Conservation (phyloP, 2,888 invertebrate species). For the Erebia ligea region DNA sequence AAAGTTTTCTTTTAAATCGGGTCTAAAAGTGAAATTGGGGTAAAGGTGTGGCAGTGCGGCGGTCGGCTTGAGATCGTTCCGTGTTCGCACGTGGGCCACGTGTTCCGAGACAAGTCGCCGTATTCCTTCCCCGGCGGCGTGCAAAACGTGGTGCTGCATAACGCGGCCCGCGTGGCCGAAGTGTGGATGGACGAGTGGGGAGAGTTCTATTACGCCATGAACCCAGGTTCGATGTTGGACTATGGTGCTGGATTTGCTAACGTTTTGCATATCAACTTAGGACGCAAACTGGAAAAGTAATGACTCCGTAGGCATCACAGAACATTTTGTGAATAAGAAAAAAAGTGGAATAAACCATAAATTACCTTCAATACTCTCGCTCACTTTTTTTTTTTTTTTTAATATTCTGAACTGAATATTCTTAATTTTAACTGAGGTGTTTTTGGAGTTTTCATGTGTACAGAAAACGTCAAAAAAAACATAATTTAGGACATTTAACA, state of each 20-base stretch:
- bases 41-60: conserved; percentile 97
- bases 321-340: no score
- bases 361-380: no score
- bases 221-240: conserved; percentile 91
- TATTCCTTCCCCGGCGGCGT: conserved; percentile 99
- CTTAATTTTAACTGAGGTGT: no score
- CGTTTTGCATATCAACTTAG: conserved; percentile 47
- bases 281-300: no score
- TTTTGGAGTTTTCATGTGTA: no score
- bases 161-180: conserved; percentile 98
- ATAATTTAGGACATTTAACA: no score
- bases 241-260: conserved; percentile 47
- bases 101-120: conserved; percentile 98
- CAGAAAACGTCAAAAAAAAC: no score
- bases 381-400: no score
- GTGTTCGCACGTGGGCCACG: conserved; percentile 98
- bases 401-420: no score
- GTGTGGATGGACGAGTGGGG: conserved; percentile 99
- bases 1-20: neutral
- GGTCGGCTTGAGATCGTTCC: conserved; percentile 97
- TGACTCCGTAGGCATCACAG: no score
- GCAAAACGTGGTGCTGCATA: conserved; percentile 97
- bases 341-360: no score
- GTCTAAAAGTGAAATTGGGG: conserved; percentile 35
- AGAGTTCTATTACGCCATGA: conserved; percentile 99